Evolutionary conservation across 2,797 vertebrate species (phyloP).

Genomic region (Rhinogobio ventralis): DNA sequence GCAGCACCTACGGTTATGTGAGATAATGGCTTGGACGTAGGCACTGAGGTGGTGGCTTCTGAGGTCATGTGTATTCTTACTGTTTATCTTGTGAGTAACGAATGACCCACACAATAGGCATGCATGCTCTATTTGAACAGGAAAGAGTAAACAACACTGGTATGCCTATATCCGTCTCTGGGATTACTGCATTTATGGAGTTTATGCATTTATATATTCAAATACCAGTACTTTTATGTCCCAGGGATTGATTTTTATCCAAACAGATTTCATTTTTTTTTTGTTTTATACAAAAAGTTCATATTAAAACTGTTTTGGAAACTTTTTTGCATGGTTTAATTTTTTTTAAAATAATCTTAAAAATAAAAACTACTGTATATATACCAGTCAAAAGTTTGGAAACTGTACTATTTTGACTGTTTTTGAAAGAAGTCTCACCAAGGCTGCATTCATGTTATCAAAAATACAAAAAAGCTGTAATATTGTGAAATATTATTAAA

Average conservation of each 20-base stretch:
- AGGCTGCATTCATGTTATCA: no score
- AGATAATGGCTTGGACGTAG: conserved; percentile 65
- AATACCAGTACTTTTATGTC: background rate
- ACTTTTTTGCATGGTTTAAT: background rate
- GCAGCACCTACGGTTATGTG: conserved; percentile 29
- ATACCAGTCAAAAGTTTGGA: no score
- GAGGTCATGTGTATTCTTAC: conserved; percentile 66
- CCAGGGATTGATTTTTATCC: no score
- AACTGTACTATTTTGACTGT: no score
- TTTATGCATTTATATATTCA: background rate
- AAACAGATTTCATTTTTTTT: background rate
- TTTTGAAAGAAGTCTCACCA: no score
- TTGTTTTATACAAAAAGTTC: background rate
- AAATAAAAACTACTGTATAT: no score
- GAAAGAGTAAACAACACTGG: background rate
- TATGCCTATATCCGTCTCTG: background rate
- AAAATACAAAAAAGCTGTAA: no score
- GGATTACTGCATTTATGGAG: background rate
- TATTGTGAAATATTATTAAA: no score
- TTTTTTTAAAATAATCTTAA: no score
- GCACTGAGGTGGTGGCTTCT: conserved; percentile 56
- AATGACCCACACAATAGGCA: background rate
- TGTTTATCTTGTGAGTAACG: conserved; percentile 16
- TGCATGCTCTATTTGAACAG: conserved; percentile 27
- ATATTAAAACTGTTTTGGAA: background rate